phyloP scores from a whole-genome alignment of 2,113 vertebrate species.

The Spea bombifrons region DNA sequence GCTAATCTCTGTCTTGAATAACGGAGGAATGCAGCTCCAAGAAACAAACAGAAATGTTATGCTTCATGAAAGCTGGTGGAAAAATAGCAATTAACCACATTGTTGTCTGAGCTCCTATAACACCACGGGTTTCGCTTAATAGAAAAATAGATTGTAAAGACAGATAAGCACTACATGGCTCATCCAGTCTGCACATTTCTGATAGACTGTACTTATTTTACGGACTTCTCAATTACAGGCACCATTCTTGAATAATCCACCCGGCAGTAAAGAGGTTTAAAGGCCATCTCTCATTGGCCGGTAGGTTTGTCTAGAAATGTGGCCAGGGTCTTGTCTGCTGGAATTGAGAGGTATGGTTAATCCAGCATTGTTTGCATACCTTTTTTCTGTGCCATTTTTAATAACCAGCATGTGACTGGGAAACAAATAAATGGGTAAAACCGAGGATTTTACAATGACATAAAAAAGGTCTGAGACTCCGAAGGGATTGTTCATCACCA shows the following conservation, averaged over 20 bases:
- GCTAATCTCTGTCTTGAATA: not conserved
- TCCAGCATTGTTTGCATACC: not conserved
- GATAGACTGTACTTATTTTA: no score
- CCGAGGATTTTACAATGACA: no score
- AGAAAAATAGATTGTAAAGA: no score
- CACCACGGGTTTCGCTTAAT: not conserved
- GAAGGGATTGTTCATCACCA: no score
- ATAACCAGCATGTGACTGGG: no score
- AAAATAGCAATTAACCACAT: not conserved
- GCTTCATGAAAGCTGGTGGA: not conserved
- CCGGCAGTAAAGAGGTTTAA: not conserved
- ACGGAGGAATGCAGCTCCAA: not conserved
- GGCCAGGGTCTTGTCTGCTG: not conserved
- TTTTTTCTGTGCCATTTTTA: no score
- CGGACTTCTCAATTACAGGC: no score
- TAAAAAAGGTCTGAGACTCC: no score
- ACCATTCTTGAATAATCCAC: not conserved
- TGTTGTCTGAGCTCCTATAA: not conserved
- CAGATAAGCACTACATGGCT: no score
- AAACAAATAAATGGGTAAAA: no score
- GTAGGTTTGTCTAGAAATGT: not conserved
- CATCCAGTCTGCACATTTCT: no score
- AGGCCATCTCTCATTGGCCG: not conserved
- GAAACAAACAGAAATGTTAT: not conserved
- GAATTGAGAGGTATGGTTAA: not conserved